phyloP scores from a whole-genome alignment of 2,113 vertebrate species.

The Pluvialis apricaria region DNA sequence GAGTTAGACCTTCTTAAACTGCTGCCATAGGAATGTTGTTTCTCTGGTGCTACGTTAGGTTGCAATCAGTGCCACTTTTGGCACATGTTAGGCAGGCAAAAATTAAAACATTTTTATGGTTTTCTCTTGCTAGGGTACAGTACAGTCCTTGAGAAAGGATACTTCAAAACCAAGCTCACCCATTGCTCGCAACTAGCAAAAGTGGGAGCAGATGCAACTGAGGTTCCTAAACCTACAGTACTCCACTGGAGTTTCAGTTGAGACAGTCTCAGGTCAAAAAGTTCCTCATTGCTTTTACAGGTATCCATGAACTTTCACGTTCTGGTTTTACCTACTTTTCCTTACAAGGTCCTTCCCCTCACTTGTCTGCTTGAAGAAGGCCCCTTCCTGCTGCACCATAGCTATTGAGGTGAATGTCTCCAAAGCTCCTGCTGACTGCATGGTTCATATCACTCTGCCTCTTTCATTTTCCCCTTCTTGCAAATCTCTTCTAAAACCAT shows the following conservation, averaged over 20 bases:
- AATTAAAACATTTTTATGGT: not conserved
- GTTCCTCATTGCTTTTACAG: not conserved
- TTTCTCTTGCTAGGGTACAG: not conserved
- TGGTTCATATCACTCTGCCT: not conserved
- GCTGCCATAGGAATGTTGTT: not conserved
- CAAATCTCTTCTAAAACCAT: not conserved
- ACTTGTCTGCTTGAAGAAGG: not conserved
- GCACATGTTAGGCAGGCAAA: not conserved
- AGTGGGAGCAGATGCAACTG: not conserved
- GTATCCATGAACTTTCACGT: not conserved
- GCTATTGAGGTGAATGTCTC: not conserved
- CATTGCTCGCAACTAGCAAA: not conserved
- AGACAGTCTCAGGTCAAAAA: not conserved
- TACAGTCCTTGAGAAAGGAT: not conserved
- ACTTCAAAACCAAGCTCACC: not conserved
- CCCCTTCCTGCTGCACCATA: not conserved
- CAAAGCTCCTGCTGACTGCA: not conserved
- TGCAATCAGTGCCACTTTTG: not conserved
- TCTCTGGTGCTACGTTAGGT: not conserved
- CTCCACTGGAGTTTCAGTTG: not conserved
- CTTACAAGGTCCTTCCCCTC: not conserved
- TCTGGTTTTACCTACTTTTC: not conserved
- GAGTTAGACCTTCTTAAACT: not conserved
- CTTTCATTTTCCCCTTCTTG: not conserved
- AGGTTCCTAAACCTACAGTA: not conserved